Base-by-base conservation (phyloP, 2,113 vertebrate species). In the Chaetura pelagica region DNA sequence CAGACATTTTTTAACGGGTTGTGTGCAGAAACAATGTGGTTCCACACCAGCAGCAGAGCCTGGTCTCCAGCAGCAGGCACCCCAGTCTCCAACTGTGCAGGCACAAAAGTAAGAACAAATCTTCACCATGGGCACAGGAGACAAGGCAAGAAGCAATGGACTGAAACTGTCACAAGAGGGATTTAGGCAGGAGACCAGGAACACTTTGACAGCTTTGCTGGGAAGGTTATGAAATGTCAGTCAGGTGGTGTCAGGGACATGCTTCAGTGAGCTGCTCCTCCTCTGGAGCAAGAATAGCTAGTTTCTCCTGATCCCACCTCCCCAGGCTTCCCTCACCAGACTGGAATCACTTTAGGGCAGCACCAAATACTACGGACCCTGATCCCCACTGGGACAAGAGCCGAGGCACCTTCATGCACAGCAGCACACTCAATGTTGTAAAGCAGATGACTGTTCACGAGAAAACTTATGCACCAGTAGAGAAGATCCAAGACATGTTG, bases 1-100 rank as follows among this genome's bases (percentile, higher is more conserved):
- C 49, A n/a, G 57, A 3, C 26, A 5, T 15, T 40, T n/a, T 13
- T 29, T 48, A 12, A 49, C 3, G 3, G 54, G n/a, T 9, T 35
- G 21, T 21, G 29, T 6, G 35, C 20, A 32, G 4, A 15, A 46
- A 38, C 0, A 0, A 9, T 2, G 2, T 0, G 0, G 38, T 24
- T 18, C 42, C 12, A 1, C 9, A 10, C 38, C 38, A 38, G 38
- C 38, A 38, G 38, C 38, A 38, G 38, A 38, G 38, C 38, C 38
- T 38, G 8, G 38, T 38, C 9, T 22, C 14, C 40, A 17, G 64
- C 23, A n/a, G 42, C 71, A 54, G 44, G 48, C 1, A 0, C 19
- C 29, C 17, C 35, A 4, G 15, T 26, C 51, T 66, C 62, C 72
- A 68, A 11, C 23, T 15, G 10, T 6, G 3, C 21, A 78, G 62